Conservation (phyloP, 2,797 vertebrate species). For the Myoxocephalus aenaeus region DNA sequence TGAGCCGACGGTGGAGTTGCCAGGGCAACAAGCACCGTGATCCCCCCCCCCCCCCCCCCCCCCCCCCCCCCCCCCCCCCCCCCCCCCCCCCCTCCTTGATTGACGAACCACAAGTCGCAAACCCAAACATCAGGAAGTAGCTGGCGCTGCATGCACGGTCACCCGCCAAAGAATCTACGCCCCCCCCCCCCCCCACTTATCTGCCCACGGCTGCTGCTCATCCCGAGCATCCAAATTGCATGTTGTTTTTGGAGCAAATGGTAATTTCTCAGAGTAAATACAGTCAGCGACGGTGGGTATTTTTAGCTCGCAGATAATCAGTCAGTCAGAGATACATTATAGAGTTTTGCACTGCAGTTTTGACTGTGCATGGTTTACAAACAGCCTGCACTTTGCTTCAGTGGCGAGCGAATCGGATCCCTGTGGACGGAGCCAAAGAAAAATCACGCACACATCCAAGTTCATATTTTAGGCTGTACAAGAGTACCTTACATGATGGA, state of each 20-base stretch:
- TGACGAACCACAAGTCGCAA: constrained; percentile 65
- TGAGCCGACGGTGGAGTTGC: constrained; percentile 61
- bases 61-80: constrained; percentile 30
- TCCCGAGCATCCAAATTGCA: constrained; percentile 19
- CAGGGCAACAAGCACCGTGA: constrained; percentile 61
- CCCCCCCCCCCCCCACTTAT: constrained; percentile 21
- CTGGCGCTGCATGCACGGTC: constrained; percentile 44
- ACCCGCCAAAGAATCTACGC: constrained; percentile 50
- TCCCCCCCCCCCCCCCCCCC: constrained; percentile 15
- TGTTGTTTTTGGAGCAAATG: constrained; percentile 47
- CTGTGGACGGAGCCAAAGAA: constrained; percentile 47
- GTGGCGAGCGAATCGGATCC: constrained; percentile 53
- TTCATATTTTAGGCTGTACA: constrained; percentile 56
- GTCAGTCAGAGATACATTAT: constrained; percentile 65
- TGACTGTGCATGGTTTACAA: constrained; percentile 54
- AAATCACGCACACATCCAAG: constrained; percentile 55
- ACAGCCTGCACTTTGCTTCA: constrained; percentile 65
- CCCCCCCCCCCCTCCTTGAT: constrained; percentile 35
- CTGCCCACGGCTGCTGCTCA: constrained; percentile 50
- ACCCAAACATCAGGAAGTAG: constrained; percentile 69
- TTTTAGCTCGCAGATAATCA: constrained; percentile 68
- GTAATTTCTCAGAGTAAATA: constrained; percentile 56
- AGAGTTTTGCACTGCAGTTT: constrained; percentile 55
- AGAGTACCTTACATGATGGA: constrained; percentile 45
- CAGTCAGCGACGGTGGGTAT: constrained; percentile 51